Evolutionary conservation across 2,113 vertebrate species (phyloP), one percentile per base, ranked within the genome.

Genomic region (Spea multiplicata): DNA sequence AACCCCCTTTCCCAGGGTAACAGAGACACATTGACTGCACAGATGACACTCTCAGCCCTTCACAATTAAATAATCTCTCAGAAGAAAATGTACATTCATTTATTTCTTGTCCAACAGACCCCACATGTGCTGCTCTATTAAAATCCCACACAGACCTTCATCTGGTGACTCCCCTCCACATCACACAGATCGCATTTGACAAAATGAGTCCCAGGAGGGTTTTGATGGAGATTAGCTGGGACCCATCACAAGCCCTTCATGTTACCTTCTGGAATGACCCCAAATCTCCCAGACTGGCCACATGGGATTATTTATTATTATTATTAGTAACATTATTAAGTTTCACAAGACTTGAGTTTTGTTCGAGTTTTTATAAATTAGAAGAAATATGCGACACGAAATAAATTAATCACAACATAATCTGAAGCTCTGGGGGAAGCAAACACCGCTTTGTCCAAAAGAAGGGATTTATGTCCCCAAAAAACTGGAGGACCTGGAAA

Each of bases 371-470:
- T 86, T 88, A 93, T 91, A 92, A 93, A 86, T 89, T 93, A 92
- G 85, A 88, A 88, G 91, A 94, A 91, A 90, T 92, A 91, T 88
- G 88, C 91, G 90, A 93, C 91, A 92, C 84, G 75, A 86, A 93
- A 93, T 93, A 93, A 93, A 92, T 93, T 92, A 92, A 92, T 90
- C 87, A 90, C 88, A 88, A 86, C 73, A 66, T 82, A 88, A 64
- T 57, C 72, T 16, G 69, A 77, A 55, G 65, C 75, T 61, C 6
- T 50, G 13, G 5, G n/a, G 16, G 6, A 44, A 65, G 48, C 44
- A 66, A 49, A 80, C 9, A 55, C 67, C 64, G 52, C 3, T 74
- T 66, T 67, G 53, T 80, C 70, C 50, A 66, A 46, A 49, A 71
- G 13, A 2, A 66, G 70, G 62, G 71, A 59, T 45, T 80, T 45